These are phyloP conservation scores for Venturia canescens DNA, from an alignment of 1,140 invertebrate genomes.

Conservation along the genomic window DNA sequence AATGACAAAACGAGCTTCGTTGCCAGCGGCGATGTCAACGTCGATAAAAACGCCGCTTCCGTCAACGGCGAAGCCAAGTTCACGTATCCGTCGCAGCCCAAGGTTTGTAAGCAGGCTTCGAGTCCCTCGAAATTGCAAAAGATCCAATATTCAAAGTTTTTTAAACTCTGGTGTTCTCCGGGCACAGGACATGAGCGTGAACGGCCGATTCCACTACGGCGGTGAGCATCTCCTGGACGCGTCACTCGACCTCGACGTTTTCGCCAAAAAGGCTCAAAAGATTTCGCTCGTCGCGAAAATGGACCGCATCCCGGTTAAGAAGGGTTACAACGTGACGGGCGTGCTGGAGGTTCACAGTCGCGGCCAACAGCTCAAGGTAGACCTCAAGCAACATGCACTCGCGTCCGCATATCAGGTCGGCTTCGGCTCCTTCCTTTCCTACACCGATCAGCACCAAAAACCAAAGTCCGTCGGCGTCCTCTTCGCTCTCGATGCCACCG, in stretches of 20 bases:
- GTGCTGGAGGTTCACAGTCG: slow-evolving; percentile 71
- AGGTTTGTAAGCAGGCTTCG: slow-evolving; percentile 71
- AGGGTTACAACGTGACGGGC: slow-evolving; percentile 71
- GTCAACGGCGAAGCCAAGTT: slow-evolving; percentile 80
- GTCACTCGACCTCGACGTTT: slow-evolving; percentile 80
- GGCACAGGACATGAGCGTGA: slow-evolving; percentile 76
- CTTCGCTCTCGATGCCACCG: slow-evolving; percentile 69
- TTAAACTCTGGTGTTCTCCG: not conserved
- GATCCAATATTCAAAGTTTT: not conserved
- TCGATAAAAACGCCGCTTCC: slow-evolving; percentile 74
- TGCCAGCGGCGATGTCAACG: slow-evolving; percentile 74
- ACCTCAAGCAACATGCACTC: slow-evolving; percentile 66
- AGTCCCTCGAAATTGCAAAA: not conserved
- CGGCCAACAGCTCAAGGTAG: slow-evolving; percentile 74
- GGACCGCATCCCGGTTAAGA: slow-evolving; percentile 55
- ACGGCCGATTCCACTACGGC: slow-evolving; percentile 73
- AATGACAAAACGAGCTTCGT: slow-evolving; percentile 80
- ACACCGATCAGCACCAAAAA: slow-evolving; percentile 70
- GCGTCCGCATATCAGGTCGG: slow-evolving; percentile 64
- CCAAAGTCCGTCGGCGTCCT: slow-evolving; percentile 69
- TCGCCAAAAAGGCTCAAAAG: slow-evolving; percentile 80
- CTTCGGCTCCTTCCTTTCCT: slow-evolving; percentile 67
- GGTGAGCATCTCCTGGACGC: slow-evolving; percentile 72
- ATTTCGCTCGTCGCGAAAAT: slow-evolving; percentile 74
- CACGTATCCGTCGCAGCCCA: slow-evolving; percentile 81